phyloP scores from a whole-genome alignment of 2,888 invertebrate species.

The Brachycybe producta region DNA sequence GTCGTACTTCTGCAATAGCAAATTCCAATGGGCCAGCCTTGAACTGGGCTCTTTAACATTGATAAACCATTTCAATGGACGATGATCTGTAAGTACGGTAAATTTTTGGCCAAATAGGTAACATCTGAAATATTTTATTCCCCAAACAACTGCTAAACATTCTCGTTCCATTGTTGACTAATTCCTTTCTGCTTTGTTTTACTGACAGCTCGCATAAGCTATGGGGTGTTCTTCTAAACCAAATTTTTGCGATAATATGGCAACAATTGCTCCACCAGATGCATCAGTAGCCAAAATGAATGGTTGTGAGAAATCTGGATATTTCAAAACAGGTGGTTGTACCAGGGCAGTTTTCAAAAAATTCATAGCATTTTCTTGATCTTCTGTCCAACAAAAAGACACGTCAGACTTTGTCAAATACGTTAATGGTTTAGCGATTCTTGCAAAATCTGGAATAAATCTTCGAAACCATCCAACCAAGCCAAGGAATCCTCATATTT shows the following conservation, averaged over 20 bases:
- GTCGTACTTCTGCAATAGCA: not conserved
- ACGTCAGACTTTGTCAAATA: not conserved
- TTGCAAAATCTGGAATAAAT: conserved; percentile 5
- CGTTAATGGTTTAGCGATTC: conserved; percentile 1
- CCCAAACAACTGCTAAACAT: not conserved
- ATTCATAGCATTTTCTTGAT: not conserved
- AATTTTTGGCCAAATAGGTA: not conserved
- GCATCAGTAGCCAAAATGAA: conserved; percentile 8
- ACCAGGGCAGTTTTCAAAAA: not conserved
- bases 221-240: not conserved
- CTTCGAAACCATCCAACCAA: not conserved
- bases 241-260: not conserved
- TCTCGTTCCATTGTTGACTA: conserved; percentile 9
- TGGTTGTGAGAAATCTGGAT: not conserved
- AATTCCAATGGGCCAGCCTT: no score
- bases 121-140: not conserved
- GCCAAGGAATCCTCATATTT: conserved; percentile 6
- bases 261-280: not conserved
- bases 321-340: not conserved
- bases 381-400: not conserved
- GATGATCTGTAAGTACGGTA: not conserved
- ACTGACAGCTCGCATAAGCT: conserved; percentile 5
- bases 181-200: not conserved
- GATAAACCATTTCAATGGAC: not conserved
- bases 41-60: not conserved